A percentile compares a stretch with the other conserved stretches of the same genome.
phyloP scores from a whole-genome alignment of 2,888 invertebrate genomes.

The Pomacea canaliculata region DNA sequence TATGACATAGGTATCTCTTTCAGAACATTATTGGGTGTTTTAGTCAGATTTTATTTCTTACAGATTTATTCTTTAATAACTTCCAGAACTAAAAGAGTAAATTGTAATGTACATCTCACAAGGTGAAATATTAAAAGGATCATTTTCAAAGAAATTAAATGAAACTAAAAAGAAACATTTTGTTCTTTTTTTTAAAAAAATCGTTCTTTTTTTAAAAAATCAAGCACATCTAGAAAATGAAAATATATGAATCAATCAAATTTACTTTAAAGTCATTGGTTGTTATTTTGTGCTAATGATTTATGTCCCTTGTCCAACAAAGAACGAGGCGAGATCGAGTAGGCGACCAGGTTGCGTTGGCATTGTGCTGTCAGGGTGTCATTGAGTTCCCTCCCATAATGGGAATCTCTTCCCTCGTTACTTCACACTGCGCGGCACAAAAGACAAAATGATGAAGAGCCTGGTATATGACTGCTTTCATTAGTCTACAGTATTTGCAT shows the following conservation, averaged over 20 bases:
- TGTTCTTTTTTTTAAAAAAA: not conserved
- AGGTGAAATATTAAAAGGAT: no score
- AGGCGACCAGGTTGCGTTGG: constrained; percentile 19
- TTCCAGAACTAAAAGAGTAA: no score
- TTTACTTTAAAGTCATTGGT: constrained; percentile 4
- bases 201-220: not conserved
- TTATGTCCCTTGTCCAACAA: constrained; percentile 22
- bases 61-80: no score
- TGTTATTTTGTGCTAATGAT: constrained; percentile 17
- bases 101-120: no score
- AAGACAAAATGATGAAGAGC: constrained; percentile 25
- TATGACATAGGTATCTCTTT: no score
- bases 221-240: not conserved
- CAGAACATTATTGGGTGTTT: no score
- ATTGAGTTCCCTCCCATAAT: constrained; percentile 16
- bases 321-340: constrained; percentile 18
- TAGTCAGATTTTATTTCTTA: no score
- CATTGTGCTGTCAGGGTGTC: constrained; percentile 15
- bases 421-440: constrained; percentile 23
- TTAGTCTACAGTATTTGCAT: constrained; percentile 17
- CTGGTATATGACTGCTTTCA: constrained; percentile 26
- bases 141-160: not conserved
- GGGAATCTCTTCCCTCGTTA: constrained; percentile 18
- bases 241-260: not conserved
- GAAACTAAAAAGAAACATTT: not conserved